Conservation (phyloP, 2,888 invertebrate species). For the Vandiemenella viatica region DNA sequence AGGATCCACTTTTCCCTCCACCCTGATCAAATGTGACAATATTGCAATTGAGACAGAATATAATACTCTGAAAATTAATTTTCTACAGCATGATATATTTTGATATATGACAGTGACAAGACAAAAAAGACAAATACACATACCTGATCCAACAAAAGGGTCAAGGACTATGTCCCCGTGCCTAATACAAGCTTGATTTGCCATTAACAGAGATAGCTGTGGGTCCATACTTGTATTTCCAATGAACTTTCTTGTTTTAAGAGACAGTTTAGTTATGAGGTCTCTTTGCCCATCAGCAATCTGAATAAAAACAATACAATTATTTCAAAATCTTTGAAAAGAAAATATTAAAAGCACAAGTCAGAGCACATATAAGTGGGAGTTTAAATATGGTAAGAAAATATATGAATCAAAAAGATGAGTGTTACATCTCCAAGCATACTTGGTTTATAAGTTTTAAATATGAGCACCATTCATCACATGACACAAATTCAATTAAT, state of each 20-base stretch:
- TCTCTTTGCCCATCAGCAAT: conserved; percentile 73
- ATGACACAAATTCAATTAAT: no score
- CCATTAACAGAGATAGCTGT: conserved; percentile 84
- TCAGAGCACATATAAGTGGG: neutral
- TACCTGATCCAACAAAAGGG: conserved; percentile 77
- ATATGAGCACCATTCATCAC: no score
- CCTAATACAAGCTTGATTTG: conserved; percentile 73
- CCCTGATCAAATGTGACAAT: no score
- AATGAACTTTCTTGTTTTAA: conserved; percentile 87
- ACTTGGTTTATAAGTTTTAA: no score
- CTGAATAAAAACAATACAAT: conserved; percentile 40
- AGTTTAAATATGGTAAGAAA: neutral
- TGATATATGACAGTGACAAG: no score
- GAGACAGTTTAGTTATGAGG: conserved; percentile 59
- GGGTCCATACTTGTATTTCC: conserved; percentile 99
- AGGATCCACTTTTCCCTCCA: no score
- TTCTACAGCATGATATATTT: no score
- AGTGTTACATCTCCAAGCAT: no score
- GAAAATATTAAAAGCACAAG: no score
- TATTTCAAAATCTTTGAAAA: conserved; percentile 1
- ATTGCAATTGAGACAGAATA: no score
- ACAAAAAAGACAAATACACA: no score
- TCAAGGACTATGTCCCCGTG: conserved; percentile 68
- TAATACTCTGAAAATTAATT: no score
- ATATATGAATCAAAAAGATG: neutral